Evolutionary conservation across 2,797 vertebrate genomes (phyloP).

Genomic region (Peromyscus attwateri): DNA sequence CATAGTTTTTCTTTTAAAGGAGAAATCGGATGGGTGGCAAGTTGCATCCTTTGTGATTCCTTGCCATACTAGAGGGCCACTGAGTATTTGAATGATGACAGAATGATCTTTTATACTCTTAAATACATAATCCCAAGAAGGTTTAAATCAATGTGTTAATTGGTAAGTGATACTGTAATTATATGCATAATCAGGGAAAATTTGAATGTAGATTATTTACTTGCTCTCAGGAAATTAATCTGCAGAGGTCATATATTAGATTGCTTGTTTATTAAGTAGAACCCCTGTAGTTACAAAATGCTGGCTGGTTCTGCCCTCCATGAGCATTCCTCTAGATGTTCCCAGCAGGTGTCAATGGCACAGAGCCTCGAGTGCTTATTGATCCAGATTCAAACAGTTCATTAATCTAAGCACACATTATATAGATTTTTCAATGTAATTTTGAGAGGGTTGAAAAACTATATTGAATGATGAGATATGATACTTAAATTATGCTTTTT

Average conservation of each 20-base stretch:
- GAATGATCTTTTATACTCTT: slow-evolving; percentile 86
- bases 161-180: slow-evolving; percentile 90
- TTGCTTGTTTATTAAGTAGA: slow-evolving; percentile 90
- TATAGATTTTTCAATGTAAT: slow-evolving; percentile 92
- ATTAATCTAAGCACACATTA: slow-evolving; percentile 92
- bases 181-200: slow-evolving; percentile 89
- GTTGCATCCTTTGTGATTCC: slow-evolving; percentile 62
- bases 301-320: slow-evolving; percentile 87
- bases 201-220: slow-evolving; percentile 90
- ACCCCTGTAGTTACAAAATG: slow-evolving; percentile 88
- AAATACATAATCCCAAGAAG: slow-evolving; percentile 88
- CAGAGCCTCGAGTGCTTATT: slow-evolving; percentile 89
- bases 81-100: slow-evolving; percentile 83
- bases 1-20: slow-evolving; percentile 64
- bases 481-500: slow-evolving; percentile 90
- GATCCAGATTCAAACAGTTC: slow-evolving; percentile 92
- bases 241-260: slow-evolving; percentile 89
- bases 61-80: slow-evolving; percentile 77
- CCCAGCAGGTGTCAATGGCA: slow-evolving; percentile 90
- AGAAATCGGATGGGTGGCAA: slow-evolving; percentile 78
- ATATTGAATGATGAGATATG: slow-evolving; percentile 90
- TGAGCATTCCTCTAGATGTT: slow-evolving; percentile 86
- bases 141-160: slow-evolving; percentile 90
- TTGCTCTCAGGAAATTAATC: slow-evolving; percentile 90
- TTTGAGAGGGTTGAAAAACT: slow-evolving; percentile 91